Evolutionary conservation across 2,888 invertebrate genomes (phyloP).

Genomic region (Sclerodermus sp.): DNA sequence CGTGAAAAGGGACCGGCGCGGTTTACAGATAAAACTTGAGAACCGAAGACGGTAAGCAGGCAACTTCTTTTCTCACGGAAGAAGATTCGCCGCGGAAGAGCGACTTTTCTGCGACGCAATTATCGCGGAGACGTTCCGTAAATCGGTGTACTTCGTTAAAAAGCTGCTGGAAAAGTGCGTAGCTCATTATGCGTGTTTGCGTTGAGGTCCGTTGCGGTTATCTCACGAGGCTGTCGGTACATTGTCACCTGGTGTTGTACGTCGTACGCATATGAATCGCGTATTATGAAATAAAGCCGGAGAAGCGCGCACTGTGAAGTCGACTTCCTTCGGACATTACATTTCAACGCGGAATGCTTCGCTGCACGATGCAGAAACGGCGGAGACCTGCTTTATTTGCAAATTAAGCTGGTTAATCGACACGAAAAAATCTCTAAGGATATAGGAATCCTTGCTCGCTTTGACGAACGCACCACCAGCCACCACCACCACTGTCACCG

Average conservation of each 20-base stretch:
- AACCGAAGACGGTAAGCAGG: no score
- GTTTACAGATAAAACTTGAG: no score
- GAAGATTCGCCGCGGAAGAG: conserved; percentile 7
- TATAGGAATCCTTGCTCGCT: no score
- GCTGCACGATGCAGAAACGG: no score
- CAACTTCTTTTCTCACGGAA: neutral
- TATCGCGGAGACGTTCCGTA: neutral
- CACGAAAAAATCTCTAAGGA: no score
- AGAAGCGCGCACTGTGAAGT: conserved; percentile 1
- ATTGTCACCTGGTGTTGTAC: conserved; percentile 8
- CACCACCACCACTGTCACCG: no score
- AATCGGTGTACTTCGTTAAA: conserved; percentile 15
- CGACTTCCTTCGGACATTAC: no score
- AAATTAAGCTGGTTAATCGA: no score
- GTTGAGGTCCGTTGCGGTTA: conserved; percentile 16
- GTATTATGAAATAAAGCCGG: conserved; percentile 9
- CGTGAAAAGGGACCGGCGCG: no score
- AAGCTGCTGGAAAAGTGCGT: conserved; percentile 6
- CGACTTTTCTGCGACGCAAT: neutral
- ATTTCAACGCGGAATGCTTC: no score
- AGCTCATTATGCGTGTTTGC: conserved; percentile 16
- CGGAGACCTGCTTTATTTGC: no score
- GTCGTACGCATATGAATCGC: conserved; percentile 19
- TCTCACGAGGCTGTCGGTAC: conserved; percentile 2
- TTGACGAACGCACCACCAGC: no score